phyloP scores from a whole-genome alignment of 1,140 invertebrate genomes.

The Aphis gossypii region DNA sequence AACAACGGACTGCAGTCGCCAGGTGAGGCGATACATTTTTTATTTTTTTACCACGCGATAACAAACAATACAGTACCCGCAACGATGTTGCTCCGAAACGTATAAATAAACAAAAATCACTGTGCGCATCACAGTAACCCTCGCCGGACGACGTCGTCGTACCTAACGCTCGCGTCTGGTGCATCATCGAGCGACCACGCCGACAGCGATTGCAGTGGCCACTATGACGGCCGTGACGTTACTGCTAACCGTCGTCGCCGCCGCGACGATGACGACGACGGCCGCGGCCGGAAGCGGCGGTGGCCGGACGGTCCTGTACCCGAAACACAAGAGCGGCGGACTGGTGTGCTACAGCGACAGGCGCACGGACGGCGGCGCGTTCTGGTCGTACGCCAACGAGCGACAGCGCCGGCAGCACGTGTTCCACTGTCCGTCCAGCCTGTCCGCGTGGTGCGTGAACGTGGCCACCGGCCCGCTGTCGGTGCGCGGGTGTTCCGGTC shows the following conservation, averaged over 20 bases:
- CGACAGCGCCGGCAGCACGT: slow-evolving; percentile 15
- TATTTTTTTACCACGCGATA: no score
- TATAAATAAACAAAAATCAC: background rate
- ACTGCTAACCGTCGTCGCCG: background rate
- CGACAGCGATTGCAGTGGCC: background rate
- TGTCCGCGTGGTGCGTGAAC: slow-evolving; percentile 53
- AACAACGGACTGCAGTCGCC: background rate
- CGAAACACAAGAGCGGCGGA: slow-evolving; percentile 5
- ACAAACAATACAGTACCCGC: no score
- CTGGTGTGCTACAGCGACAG: slow-evolving; percentile 40
- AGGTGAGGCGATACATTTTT: background rate
- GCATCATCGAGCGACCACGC: background rate
- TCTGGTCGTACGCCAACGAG: slow-evolving; percentile 45
- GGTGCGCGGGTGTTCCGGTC: slow-evolving; percentile 45
- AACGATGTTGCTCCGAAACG: background rate
- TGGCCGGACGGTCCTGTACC: background rate
- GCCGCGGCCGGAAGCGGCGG: background rate
- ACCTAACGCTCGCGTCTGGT: background rate
- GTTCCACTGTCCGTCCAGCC: slow-evolving; percentile 54
- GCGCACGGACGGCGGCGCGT: slow-evolving; percentile 37
- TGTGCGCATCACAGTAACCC: background rate
- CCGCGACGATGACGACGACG: no score
- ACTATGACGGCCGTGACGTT: no score
- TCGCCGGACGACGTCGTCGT: background rate
- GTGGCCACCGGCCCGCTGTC: background rate